Percentiles rank a stretch among this genome's conserved stretches.
Evolutionary conservation across 2,888 invertebrate species (phyloP).

Genomic region (Serripes groenlandicus): DNA sequence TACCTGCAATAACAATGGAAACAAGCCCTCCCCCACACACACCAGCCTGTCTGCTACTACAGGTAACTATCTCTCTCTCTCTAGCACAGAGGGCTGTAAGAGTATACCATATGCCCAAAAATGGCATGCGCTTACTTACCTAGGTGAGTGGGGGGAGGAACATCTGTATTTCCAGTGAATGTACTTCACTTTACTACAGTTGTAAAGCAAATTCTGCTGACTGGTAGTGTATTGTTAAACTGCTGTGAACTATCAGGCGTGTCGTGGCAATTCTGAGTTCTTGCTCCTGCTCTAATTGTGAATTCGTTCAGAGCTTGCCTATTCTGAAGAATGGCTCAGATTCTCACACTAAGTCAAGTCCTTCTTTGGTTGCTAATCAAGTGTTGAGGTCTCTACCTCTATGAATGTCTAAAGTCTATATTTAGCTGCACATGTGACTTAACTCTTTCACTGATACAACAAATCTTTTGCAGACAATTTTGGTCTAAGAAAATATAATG

Average conservation of each 20-base stretch:
- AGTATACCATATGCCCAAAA: slow-evolving; percentile 77
- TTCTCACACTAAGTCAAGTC: no score
- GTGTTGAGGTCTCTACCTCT: no score
- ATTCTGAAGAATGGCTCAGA: no score
- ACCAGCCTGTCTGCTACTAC: slow-evolving; percentile 16
- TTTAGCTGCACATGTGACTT: no score
- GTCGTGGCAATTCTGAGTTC: neutral
- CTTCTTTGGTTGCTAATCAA: no score
- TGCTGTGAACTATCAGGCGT: neutral
- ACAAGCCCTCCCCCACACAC: slow-evolving; percentile 7
- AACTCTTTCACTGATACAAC: no score
- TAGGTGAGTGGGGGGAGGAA: neutral
- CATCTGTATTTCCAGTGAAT: neutral
- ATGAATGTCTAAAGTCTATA: no score
- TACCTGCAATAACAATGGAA: slow-evolving; percentile 1
- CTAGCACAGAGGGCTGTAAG: slow-evolving; percentile 52
- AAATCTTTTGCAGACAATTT: no score
- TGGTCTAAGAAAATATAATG: no score
- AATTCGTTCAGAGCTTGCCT: no score
- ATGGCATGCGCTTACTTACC: slow-evolving; percentile 60
- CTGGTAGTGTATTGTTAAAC: neutral
- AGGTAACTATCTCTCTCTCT: slow-evolving; percentile 31
- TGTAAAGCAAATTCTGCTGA: slow-evolving; percentile 21
- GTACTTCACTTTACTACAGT: slow-evolving; percentile 12
- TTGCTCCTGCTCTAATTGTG: neutral